Conservation (phyloP, 2,888 invertebrate genomes). For the Syrphus vitripennis region DNA sequence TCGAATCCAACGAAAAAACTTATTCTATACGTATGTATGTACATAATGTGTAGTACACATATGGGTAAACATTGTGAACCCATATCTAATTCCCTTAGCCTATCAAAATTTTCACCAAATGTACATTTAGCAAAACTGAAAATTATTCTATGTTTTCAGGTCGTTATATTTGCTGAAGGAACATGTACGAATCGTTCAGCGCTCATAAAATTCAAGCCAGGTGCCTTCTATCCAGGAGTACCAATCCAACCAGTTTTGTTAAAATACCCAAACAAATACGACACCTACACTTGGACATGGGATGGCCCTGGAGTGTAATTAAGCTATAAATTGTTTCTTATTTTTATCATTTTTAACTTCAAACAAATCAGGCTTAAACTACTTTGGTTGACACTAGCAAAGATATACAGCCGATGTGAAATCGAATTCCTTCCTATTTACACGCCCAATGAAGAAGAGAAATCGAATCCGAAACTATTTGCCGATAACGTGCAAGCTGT, state of each 20-base stretch:
- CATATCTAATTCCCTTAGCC: too few species aligned
- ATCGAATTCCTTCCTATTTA: conserved; percentile 97
- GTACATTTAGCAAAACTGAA: too few species aligned
- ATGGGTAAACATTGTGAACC: too few species aligned
- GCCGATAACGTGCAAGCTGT: conserved; percentile 94
- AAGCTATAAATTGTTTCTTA: background rate
- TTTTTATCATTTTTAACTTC: background rate
- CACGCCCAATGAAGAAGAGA: conserved; percentile 92
- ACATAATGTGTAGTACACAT: too few species aligned
- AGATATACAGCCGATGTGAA: conserved; percentile 93
- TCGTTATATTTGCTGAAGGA: conserved; percentile 97
- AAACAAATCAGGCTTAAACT: conserved; percentile 86
- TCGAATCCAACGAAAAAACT: too few species aligned
- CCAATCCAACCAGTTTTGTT: conserved; percentile 97
- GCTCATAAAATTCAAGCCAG: conserved; percentile 93
- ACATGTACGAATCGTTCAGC: conserved; percentile 97
- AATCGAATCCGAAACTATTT: conserved; percentile 92
- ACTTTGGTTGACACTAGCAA: conserved; percentile 93
- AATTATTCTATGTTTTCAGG: too few species aligned
- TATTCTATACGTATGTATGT: too few species aligned
- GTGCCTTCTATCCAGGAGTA: conserved; percentile 97
- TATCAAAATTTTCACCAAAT: too few species aligned
- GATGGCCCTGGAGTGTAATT: conserved; percentile 96
- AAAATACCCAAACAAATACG: conserved; percentile 93
- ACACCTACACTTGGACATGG: conserved; percentile 97